Base-by-base conservation (phyloP, 2,797 vertebrate species). In the Bryconaethiops microstoma region DNA sequence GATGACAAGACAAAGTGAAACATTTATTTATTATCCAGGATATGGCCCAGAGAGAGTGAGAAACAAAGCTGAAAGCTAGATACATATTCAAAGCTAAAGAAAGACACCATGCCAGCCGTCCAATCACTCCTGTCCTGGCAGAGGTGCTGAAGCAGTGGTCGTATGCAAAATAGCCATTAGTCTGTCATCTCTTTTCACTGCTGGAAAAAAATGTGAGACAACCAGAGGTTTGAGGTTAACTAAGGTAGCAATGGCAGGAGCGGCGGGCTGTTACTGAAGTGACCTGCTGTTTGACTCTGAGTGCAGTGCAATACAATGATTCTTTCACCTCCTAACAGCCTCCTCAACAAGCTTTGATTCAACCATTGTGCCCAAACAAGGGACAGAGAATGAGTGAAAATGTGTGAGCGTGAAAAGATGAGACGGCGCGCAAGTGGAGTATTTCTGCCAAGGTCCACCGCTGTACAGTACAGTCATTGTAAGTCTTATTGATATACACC, bases 1-100 rank as follows among this genome's bases (percentile, higher is more conserved):
- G 94, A 98, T 97, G 89, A 90, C 78, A 86, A 94, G 83, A 90
- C 90, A 91, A 93, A 94, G 94, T 91, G 94, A 96, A 96, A 95
- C 96, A 96, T 95, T 95, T 96, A 97, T 96, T 95, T 95, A 94
- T 90, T 83, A 70, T 93, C 59, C 77, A 86, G 85, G 92, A 87
- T 82, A 87, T 76, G 88, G 90, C 89, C 85, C 80, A 79, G 77
- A 80, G 82, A 84, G 69, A 82, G 76, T 86, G 64, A 63, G 76
- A 80, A 76, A 72, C 74, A 40, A 59, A 42, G 39, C 19, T 35
- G 25, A 39, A 45, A 9, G 57, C 40, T 35, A 35, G 73, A 67
- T 21, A 81, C 25, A 76, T 60, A 77, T 35, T 40, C 17, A 17
- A 74, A 23, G 21, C 71, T 59, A 57, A 74, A 74, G 35, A 5